Conservation (phyloP, 2,888 invertebrate species). For the Conomelus anceps region DNA sequence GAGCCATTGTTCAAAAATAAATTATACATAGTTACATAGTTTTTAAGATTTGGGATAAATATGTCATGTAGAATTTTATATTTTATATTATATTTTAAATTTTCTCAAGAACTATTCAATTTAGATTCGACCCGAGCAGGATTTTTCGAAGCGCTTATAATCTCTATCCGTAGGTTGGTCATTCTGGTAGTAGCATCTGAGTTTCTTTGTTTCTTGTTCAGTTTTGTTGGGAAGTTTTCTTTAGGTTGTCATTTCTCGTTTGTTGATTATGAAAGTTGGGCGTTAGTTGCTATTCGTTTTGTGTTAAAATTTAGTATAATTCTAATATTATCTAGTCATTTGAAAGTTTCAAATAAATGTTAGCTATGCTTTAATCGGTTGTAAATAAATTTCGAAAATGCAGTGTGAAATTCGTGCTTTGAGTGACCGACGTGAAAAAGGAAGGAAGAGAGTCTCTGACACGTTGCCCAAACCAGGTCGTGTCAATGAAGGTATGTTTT, state of each 20-base stretch:
- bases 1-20: too few relatives aligned
- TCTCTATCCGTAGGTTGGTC: too few relatives aligned
- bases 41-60: too few relatives aligned
- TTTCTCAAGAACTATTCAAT: too few relatives aligned
- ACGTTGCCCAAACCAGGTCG: conserved; percentile 57
- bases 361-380: too few relatives aligned
- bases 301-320: neutral
- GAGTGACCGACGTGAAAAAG: conserved; percentile 23
- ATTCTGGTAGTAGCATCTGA: too few relatives aligned
- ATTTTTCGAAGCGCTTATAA: too few relatives aligned
- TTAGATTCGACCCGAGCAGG: too few relatives aligned
- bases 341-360: neutral
- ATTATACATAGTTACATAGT: too few relatives aligned
- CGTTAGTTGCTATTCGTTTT: neutral
- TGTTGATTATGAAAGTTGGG: neutral
- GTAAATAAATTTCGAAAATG: conserved; percentile 19
- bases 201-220: neutral
- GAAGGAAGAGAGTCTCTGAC: conserved; percentile 44
- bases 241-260: neutral
- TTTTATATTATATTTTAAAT: too few relatives aligned
- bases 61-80: too few relatives aligned
- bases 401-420: conserved; percentile 31
- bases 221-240: neutral
- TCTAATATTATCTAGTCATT: neutral
- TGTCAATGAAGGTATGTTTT: conserved; percentile 54